Evolutionary conservation across 2,888 invertebrate species (phyloP).

Genomic region (Lomographa bimaculata): DNA sequence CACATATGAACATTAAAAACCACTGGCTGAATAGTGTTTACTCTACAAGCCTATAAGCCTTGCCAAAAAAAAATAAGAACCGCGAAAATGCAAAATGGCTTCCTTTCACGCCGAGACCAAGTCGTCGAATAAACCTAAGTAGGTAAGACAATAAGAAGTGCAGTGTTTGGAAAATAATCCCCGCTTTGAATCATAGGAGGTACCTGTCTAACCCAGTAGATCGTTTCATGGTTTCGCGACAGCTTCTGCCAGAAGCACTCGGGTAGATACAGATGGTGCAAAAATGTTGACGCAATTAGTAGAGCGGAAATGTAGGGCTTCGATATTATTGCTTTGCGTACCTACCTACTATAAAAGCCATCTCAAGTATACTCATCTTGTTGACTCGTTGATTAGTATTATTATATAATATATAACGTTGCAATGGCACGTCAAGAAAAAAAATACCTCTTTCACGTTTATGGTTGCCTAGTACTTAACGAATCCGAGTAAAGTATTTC

Average conservation of each 20-base stretch:
- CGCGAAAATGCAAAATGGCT: constrained; percentile 46
- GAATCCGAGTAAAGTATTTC: no score
- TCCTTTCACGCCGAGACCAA: constrained; percentile 65
- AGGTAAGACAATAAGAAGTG: constrained; percentile 65
- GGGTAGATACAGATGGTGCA: constrained; percentile 2
- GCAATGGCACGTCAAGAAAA: no score
- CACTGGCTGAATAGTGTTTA: constrained; percentile 37
- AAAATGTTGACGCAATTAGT: constrained; percentile 48
- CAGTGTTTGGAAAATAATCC: constrained; percentile 76
- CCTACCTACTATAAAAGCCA: no score
- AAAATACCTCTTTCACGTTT: no score
- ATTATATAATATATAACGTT: no score
- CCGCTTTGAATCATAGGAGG: constrained; percentile 52
- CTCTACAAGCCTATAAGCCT: constrained; percentile 18
- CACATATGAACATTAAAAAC: constrained; percentile 63
- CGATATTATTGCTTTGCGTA: no score
- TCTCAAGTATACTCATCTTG: no score
- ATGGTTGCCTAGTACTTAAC: no score
- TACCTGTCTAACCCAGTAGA: constrained; percentile 27
- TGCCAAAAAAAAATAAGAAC: constrained; percentile 40
- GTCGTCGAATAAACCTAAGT: constrained; percentile 66
- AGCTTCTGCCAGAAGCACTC: constrained; percentile 40
- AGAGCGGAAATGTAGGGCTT: constrained; percentile 62
- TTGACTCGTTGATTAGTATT: no score
- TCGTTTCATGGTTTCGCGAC: constrained; percentile 46